phyloP scores from a whole-genome alignment of 2,888 invertebrate species.

The Saturnia japonica region DNA sequence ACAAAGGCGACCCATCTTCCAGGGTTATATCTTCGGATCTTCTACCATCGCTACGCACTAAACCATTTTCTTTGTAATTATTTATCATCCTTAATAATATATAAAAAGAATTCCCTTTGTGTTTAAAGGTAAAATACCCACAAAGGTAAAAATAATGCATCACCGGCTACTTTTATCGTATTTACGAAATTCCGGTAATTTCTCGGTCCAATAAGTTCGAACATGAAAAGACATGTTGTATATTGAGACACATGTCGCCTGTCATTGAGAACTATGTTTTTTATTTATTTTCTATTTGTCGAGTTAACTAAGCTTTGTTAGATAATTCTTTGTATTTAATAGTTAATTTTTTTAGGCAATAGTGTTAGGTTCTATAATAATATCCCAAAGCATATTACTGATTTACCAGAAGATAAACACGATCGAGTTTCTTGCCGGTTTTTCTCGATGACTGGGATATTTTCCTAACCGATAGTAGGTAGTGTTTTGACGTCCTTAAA shows the following conservation, averaged over 20 bases:
- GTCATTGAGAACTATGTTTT: background rate
- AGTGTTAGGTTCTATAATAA: no score
- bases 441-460: no score
- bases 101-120: background rate
- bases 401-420: no score
- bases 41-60: background rate
- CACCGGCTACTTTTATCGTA: slow-evolving; percentile 14
- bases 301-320: slow-evolving; percentile 6
- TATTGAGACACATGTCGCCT: slow-evolving; percentile 19
- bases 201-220: slow-evolving; percentile 36
- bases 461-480: no score
- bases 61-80: background rate
- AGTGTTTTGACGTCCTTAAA: no score
- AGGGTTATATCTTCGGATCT: no score
- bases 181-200: slow-evolving; percentile 29
- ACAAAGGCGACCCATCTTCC: no score
- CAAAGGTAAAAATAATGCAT: background rate
- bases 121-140: background rate
- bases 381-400: no score
- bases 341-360: no score
- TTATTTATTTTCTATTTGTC: background rate
- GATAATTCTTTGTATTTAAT: background rate
- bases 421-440: no score
- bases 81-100: background rate
- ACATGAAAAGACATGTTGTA: slow-evolving; percentile 21